Evolutionary conservation across 1,140 invertebrate genomes (phyloP).

Genomic region (Drosophila seguyi): DNA sequence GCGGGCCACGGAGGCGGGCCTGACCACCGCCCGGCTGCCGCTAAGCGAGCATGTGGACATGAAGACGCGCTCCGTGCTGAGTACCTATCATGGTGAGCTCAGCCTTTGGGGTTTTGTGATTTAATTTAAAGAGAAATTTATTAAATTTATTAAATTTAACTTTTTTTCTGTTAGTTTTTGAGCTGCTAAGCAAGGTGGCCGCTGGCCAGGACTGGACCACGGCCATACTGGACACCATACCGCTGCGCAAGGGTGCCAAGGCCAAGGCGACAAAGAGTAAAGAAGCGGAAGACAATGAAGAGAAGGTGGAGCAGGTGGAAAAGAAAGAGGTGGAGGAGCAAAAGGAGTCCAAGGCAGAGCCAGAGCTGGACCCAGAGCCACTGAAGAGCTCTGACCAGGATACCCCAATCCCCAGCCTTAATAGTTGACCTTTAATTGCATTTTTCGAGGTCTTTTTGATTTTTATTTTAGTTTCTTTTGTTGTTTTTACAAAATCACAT

Average conservation of each 20-base stretch:
- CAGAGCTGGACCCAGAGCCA: background rate
- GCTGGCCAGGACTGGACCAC: conserved; percentile 94
- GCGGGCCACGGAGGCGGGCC: conserved; percentile 91
- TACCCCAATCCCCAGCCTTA: background rate
- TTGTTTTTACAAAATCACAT: conserved; percentile 65
- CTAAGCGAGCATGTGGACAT: conserved; percentile 96
- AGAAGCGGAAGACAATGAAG: background rate
- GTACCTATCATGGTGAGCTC: conserved; percentile 96
- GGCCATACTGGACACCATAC: conserved; percentile 92
- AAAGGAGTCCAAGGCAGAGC: background rate
- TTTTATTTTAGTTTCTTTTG: conserved; percentile 64
- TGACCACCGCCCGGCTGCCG: conserved; percentile 94
- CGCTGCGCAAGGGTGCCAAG: conserved; percentile 90
- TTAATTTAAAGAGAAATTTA: background rate
- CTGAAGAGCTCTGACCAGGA: background rate
- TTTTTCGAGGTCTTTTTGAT: conserved; percentile 54
- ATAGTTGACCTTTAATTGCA: conserved; percentile 29
- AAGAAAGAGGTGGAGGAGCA: background rate
- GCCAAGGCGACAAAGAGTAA: conserved; percentile 58
- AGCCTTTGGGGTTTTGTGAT: accelerated
- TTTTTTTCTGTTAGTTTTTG: conserved; percentile 88
- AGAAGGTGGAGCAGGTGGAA: background rate
- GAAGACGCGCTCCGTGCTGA: conserved; percentile 97
- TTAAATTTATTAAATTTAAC: too few relatives aligned
- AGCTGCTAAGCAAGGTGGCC: conserved; percentile 93